These are phyloP conservation scores for Nesidiocoris tenuis DNA, from an alignment of 2,888 invertebrate genomes.

Conservation along the genomic window DNA sequence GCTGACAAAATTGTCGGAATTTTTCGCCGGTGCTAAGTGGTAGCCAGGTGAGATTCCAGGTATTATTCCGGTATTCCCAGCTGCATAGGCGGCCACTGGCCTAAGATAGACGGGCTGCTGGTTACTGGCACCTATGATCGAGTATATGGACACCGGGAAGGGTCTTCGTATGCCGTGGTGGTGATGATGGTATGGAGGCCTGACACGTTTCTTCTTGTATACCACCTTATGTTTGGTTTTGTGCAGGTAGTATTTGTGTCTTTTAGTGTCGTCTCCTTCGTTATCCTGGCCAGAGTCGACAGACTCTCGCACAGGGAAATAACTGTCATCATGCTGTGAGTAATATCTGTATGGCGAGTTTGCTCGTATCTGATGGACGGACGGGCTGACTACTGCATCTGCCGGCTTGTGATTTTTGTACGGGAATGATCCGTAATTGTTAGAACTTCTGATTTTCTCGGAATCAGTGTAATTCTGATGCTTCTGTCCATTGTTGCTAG, in stretches of 20 bases:
- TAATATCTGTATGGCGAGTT: constrained; percentile 27
- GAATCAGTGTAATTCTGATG: constrained; percentile 3
- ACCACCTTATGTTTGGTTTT: constrained; percentile 24
- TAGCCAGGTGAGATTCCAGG: background rate
- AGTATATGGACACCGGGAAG: constrained; percentile 36
- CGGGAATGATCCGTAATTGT: constrained; percentile 12
- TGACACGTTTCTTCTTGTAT: constrained; percentile 24
- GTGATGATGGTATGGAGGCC: constrained; percentile 4
- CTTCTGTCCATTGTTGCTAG: background rate
- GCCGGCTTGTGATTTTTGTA: constrained; percentile 36
- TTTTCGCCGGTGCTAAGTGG: constrained; percentile 1
- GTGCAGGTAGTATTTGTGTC: constrained; percentile 33
- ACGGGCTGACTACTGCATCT: constrained; percentile 14
- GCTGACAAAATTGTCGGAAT: constrained; percentile 11
- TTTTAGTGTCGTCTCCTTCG: constrained; percentile 18
- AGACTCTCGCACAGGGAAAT: constrained; percentile 23
- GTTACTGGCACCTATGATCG: constrained; percentile 19
- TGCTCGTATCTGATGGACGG: constrained; percentile 9
- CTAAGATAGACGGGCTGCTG: constrained; percentile 4
- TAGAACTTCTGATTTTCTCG: constrained; percentile 1
- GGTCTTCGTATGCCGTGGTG: background rate
- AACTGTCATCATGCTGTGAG: constrained; percentile 13
- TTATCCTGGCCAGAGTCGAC: background rate
- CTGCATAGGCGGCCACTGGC: background rate
- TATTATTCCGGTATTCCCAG: background rate